These are phyloP conservation scores for Danio tinwini DNA, from an alignment of 2,797 vertebrate genomes.

Conservation along the genomic window DNA sequence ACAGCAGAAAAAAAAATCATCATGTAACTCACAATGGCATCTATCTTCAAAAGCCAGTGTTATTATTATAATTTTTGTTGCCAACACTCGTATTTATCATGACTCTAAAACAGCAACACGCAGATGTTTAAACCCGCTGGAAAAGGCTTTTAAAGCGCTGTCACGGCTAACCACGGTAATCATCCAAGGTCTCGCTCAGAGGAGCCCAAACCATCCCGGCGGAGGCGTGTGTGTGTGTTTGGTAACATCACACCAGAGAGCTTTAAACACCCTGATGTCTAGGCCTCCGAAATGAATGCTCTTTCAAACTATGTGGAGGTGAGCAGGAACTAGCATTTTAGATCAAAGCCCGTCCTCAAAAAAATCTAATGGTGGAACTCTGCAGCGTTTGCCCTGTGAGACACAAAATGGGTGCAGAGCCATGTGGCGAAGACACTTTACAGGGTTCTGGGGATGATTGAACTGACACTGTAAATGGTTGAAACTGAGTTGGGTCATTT, in stretches of 20 bases:
- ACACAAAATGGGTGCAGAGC: not conserved
- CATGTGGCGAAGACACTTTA: not conserved
- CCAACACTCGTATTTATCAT: not conserved
- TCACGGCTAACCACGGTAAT: conserved; percentile 14
- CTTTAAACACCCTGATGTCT: not conserved
- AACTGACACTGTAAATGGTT: not conserved
- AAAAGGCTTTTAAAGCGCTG: conserved; percentile 27
- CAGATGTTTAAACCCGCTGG: not conserved
- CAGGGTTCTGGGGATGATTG: conserved; percentile 2
- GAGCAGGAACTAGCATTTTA: conserved; percentile 19
- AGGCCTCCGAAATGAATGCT: not conserved
- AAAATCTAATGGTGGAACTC: not conserved
- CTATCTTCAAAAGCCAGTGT: not conserved
- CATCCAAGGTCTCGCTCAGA: conserved; percentile 6
- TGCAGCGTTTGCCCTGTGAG: not conserved
- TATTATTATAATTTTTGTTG: not conserved
- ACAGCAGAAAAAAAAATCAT: not conserved
- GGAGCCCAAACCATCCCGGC: not conserved
- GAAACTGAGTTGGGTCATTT: not conserved
- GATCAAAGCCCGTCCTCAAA: conserved; percentile 35
- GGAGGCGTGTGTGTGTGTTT: not conserved
- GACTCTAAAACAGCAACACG: not conserved
- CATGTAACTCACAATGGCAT: not conserved
- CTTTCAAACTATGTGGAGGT: conserved; percentile 5
- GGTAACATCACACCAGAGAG: not conserved